Percentiles rank a stretch among this genome's conserved stretches.
phyloP scores from a whole-genome alignment of 2,113 vertebrate genomes.

The Panurus biarmicus region DNA sequence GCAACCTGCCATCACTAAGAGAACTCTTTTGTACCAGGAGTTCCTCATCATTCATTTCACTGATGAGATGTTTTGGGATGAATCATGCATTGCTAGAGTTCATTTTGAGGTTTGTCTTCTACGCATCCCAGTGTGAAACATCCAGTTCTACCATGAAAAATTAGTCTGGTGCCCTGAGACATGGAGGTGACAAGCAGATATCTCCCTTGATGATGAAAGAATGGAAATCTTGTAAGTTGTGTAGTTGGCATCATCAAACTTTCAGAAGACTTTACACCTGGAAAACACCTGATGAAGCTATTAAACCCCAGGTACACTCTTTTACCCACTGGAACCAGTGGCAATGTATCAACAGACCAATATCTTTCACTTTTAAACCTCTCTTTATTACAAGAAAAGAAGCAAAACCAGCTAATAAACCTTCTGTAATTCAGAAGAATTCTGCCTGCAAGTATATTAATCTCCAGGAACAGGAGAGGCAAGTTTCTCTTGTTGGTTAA shows the following conservation, averaged over 20 bases:
- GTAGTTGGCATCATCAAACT: neutral
- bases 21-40: neutral
- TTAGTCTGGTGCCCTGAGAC: neutral
- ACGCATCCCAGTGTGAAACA: neutral
- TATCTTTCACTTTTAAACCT: neutral
- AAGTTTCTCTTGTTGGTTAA: neutral
- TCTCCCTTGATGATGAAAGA: neutral
- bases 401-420: neutral
- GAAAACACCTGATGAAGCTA: neutral
- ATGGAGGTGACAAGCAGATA: neutral
- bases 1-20: neutral
- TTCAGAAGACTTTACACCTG: neutral
- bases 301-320: neutral
- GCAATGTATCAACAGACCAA: neutral
- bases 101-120: neutral
- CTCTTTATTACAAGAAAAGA: neutral
- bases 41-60: slow-evolving; percentile 9
- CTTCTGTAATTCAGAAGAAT: neutral
- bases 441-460: neutral
- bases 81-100: neutral
- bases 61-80: neutral
- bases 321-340: neutral
- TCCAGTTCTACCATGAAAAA: neutral
- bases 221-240: neutral
- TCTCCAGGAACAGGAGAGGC: neutral